A percentile compares a stretch with the other conserved stretches of the same genome.
These are phyloP conservation scores for Tachina grossa DNA, from an alignment of 2,888 invertebrate species.

Conservation along the genomic window DNA sequence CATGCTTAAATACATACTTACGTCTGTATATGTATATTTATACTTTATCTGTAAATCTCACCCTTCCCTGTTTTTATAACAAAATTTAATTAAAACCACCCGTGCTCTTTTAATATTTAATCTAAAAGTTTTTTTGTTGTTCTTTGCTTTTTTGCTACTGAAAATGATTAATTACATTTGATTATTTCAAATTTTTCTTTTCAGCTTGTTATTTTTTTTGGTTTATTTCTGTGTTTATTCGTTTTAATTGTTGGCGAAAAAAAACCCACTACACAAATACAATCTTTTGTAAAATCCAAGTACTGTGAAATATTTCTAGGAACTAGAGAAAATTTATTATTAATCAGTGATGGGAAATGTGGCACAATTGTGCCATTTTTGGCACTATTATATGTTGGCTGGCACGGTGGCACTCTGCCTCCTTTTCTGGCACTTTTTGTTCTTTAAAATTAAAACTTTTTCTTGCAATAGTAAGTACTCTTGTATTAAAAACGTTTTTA, in stretches of 20 bases:
- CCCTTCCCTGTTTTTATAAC: background rate
- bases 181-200: slow-evolving; percentile 42
- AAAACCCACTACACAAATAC: background rate
- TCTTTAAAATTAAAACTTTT: no score
- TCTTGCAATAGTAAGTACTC: no score
- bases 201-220: background rate
- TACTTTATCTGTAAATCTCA: background rate
- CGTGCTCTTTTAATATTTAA: slow-evolving; percentile 7
- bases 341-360: no score
- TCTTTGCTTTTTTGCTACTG: slow-evolving; percentile 4
- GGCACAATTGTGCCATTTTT: no score
- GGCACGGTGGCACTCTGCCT: no score
- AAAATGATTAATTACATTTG: slow-evolving; percentile 63
- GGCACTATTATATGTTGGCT: no score
- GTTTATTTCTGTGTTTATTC: slow-evolving; percentile 6
- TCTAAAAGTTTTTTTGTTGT: background rate
- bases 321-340: slow-evolving; percentile 9
- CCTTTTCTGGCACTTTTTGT: no score
- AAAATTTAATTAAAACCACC: background rate
- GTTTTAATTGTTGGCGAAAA: slow-evolving; percentile 35
- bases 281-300: slow-evolving; percentile 20
- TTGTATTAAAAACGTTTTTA: no score
- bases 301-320: slow-evolving; percentile 33
- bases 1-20: background rate
- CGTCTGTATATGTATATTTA: background rate